Base-by-base conservation (phyloP, 2,113 vertebrate genomes). In the Toxotes jaculatrix region DNA sequence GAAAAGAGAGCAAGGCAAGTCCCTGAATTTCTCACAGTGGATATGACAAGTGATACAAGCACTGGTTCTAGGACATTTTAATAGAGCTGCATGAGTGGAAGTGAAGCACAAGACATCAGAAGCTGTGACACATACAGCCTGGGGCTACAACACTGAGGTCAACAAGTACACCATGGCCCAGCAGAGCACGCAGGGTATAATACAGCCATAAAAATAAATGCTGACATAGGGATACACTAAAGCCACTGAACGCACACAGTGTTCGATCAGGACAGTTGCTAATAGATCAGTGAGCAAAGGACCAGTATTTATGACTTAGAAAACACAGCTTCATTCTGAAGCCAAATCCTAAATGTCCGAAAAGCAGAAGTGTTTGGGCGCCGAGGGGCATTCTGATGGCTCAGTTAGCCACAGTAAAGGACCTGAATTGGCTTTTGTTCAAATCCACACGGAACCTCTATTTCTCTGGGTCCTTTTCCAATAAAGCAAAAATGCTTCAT, bases 51-150 rank as follows among this genome's bases (percentile, higher is more conserved):
- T 21, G 72, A 89, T 64, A 77, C 57, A 47, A 27, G 51, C 38
- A 31, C 74, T 78, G 74, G 68, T 89, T 84, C 53, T 60, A 34
- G 61, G 66, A 64, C 69, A 62, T 74, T 83, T 80, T 74, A 85
- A 68, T 57, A 64, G 47, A 68, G 69, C 40, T 68, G 72, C 70
- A 81, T 56, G 67, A 70, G 65, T 63, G 62, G 31, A 85, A 87
- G 80, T 38, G 72, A 83, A 85, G 69, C 83, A 86, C 73, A 76
- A 80, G 73, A 85, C 70, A 86, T 90, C 79, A 63, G 47, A 85
- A 72, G 84, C 82, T 70, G 62, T 82, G 85, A 92, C 86, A 89
- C 89, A 82, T 77, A 80, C 31, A 76, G 73, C 91, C 86, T 16
- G 74, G 81, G 79, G 88, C 86, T 61, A 14, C 34, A 78, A 51